Percentiles rank a stretch among this genome's conserved stretches.
Evolutionary conservation across 2,888 invertebrate genomes (phyloP).

Genomic region (Petrophora chlorosata): DNA sequence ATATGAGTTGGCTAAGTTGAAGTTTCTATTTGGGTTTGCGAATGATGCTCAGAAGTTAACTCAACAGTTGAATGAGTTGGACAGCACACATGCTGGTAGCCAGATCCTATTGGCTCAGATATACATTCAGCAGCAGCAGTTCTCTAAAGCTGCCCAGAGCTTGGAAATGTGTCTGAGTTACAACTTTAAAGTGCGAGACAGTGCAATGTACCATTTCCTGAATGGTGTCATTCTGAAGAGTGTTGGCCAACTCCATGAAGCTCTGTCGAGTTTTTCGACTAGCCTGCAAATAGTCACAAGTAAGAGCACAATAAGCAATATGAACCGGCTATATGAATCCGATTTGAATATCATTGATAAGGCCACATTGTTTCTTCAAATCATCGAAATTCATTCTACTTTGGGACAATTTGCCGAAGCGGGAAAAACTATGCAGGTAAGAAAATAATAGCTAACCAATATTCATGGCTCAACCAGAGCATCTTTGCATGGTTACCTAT

Average conservation of each 20-base stretch:
- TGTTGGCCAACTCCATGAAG: conserved; percentile 87
- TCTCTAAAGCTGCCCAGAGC: conserved; percentile 91
- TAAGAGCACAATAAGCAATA: conserved; percentile 50
- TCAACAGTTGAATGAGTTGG: conserved; percentile 88
- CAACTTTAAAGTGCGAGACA: conserved; percentile 96
- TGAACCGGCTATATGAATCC: conserved; percentile 55
- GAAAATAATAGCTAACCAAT: neutral
- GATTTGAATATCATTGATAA: conserved; percentile 88
- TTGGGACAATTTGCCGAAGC: conserved; percentile 91
- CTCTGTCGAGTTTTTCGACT: conserved; percentile 88
- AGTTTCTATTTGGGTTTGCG: conserved; percentile 91
- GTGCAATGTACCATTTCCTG: conserved; percentile 94
- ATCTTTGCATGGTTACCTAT: no score
- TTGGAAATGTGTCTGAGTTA: conserved; percentile 95
- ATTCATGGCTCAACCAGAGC: no score
- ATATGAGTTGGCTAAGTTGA: conserved; percentile 90
- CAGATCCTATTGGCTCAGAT: conserved; percentile 95
- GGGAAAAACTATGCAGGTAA: conserved; percentile 89
- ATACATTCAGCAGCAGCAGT: conserved; percentile 87
- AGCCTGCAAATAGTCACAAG: conserved; percentile 88
- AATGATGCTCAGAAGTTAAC: conserved; percentile 88
- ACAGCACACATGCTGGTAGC: conserved; percentile 92
- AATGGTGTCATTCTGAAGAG: conserved; percentile 92
- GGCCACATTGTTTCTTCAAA: conserved; percentile 93
- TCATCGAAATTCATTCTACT: conserved; percentile 90